Evolutionary conservation across 2,797 vertebrate genomes (phyloP), one percentile per base, ranked within the genome.

Genomic region (Ptychadena robeensis): DNA sequence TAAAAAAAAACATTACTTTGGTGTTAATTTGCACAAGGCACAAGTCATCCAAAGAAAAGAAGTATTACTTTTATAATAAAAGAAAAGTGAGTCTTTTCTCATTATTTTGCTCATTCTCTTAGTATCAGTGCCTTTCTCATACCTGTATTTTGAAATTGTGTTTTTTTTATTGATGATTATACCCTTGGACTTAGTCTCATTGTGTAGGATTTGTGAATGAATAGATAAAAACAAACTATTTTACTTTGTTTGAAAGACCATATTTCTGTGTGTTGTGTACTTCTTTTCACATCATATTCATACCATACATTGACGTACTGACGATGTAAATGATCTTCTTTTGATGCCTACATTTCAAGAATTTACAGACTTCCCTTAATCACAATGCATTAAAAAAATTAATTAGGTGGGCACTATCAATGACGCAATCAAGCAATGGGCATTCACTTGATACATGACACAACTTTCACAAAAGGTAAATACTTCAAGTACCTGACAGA

Each of bases 111-210:
- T 81, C 77, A 53, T 81, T 80, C 38, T 84, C 78, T 71, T 85
- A 80, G 78, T 69, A 80, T 85, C 80, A 65, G 83, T 85, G 83
- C 77, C 83, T 85, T 80, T 81, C 57, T 80, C 57, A 74, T 85
- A 75, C 57, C 30, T 80, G 65, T 76, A 48, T 68, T 79, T 80
- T 80, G 76, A 61, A 74, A 73, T 68, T 73, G 70, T 73, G 70
- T 79, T 64, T 83, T 78, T 66, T 44, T 73, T 71, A 70, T 84
- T 84, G 25, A 68, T 81, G 53, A 84, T 69, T 75, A 84, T 73
- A 80, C 65, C 70, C 48, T 70, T 83, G 69, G 44, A 73, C 35
- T 40, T 80, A 84, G 82, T 57, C 70, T 74, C 53, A 84, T 74
- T 80, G 77, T 84, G 71, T 84, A 84, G 76, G 71, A 80, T 68